Base-by-base conservation (phyloP, 2,113 vertebrate species). In the Phrynosoma platyrhinos region DNA sequence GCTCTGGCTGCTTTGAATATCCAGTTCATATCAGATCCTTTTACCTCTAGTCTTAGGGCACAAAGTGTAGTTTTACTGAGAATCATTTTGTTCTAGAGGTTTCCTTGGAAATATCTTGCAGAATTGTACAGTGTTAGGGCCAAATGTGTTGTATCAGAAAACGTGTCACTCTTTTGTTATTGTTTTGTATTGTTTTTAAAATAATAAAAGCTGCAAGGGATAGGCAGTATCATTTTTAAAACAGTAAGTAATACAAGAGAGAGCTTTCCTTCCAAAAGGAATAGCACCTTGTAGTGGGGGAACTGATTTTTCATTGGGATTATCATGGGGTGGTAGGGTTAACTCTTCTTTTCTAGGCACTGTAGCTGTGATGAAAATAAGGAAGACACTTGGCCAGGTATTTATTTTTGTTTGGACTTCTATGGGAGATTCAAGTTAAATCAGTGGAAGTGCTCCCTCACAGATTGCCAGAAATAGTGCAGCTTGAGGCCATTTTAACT, bases 61-160 rank as follows among this genome's bases (percentile, higher is more conserved):
- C 21, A 47, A 64, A n/a, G 42, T 79, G 2, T 78, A 36, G n/a
- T 36, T 32, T 42, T 16, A 20, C 32, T 77, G 74, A 92, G 71
- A 84, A 20, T 40, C 82, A 30, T 32, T 82, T 27, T 0, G 0
- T 27, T 13, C 25, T 84, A 21, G 62, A 76, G 47, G 4, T 86
- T 94, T 90, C 40, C 21, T 81, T 90, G 47, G 53, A 87, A 84
- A 77, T 62, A 88, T 23, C 12, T 78, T 90, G 32, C 64, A 85
- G 78, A 89, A 25, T 18, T 74, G 14, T 58, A 36, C 25, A 58
- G 13, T 2, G 21, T 7, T 4, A 36, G 30, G 55, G 55, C 6
- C n/a, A 62, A 42, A 40, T 1, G 9, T 47, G 25, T 77, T 18
- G 3, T 13, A 16, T 79, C 27, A 79, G 52, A 79, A 79, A 79